phyloP scores from a whole-genome alignment of 2,113 vertebrate species.

The Solea solea region DNA sequence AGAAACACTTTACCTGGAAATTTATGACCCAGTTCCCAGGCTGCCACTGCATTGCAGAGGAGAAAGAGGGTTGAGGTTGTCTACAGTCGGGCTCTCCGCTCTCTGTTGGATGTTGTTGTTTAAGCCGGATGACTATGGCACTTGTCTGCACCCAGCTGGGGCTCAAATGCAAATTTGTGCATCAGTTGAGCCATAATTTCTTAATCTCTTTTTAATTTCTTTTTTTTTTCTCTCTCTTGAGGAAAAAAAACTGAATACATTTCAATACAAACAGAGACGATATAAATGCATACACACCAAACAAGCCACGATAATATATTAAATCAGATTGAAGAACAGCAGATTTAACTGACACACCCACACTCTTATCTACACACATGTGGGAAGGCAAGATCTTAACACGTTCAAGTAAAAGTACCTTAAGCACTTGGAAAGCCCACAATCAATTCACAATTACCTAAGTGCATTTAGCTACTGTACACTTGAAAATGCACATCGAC shows the following conservation, averaged over 20 bases:
- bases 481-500: slow-evolving; percentile 31
- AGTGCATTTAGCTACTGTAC: slow-evolving; percentile 50
- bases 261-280: slow-evolving; percentile 16
- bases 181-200: slow-evolving; percentile 33
- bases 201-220: neutral
- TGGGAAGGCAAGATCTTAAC: slow-evolving; percentile 14
- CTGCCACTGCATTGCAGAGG: slow-evolving; percentile 64
- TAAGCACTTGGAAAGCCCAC: slow-evolving; percentile 30
- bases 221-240: slow-evolving; percentile 2
- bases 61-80: slow-evolving; percentile 32
- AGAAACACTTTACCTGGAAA: slow-evolving; percentile 43
- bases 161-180: slow-evolving; percentile 46
- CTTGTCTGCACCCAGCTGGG: slow-evolving; percentile 23
- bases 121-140: slow-evolving; percentile 35
- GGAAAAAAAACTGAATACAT: slow-evolving; percentile 8
- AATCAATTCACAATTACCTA: slow-evolving; percentile 60
- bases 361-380: neutral
- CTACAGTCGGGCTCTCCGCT: slow-evolving; percentile 3
- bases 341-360: neutral
- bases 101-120: slow-evolving; percentile 14
- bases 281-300: neutral
- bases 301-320: slow-evolving; percentile 9
- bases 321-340: slow-evolving; percentile 14
- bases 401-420: slow-evolving; percentile 27
- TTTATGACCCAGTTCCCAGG: slow-evolving; percentile 41